phyloP scores from a whole-genome alignment of 1,140 invertebrate species.

The Oryzaephilus surinamensis region DNA sequence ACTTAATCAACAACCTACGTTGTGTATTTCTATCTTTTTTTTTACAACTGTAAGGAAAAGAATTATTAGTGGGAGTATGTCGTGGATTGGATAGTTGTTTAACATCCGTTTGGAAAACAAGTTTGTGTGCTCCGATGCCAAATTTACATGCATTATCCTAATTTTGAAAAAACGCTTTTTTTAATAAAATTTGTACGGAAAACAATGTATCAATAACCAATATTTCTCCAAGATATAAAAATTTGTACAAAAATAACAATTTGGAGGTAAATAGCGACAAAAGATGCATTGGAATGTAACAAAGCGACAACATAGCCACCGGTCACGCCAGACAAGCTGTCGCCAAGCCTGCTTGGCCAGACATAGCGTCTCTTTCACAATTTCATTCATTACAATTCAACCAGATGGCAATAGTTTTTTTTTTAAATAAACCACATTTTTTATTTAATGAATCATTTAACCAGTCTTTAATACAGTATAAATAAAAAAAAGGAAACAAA shows the following conservation, averaged over 20 bases:
- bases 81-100: conserved; percentile 15
- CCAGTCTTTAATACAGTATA: too few species aligned
- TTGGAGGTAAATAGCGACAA: too few species aligned
- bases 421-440: too few species aligned
- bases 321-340: conserved; percentile 81
- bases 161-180: conserved; percentile 8
- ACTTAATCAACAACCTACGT: conserved; percentile 1
- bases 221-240: too few species aligned
- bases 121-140: conserved; percentile 48
- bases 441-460: too few species aligned
- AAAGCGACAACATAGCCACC: conserved; percentile 53
- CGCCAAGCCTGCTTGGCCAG: conserved; percentile 60
- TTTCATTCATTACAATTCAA: conserved; percentile 28
- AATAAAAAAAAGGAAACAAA: too few species aligned
- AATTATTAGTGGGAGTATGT: conserved; percentile 13
- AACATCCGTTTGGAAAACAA: conserved; percentile 57
- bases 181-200: too few species aligned
- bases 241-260: too few species aligned
- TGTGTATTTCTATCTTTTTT: conserved; percentile 1
- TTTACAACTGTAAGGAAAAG: not conserved
- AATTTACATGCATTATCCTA: conserved; percentile 11
- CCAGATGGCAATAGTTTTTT: conserved; percentile 21
- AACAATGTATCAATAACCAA: too few species aligned
- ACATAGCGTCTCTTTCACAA: conserved; percentile 53
- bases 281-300: conserved; percentile 37